Evolutionary conservation across 2,888 invertebrate genomes (phyloP), one percentile per base, ranked within the genome.

Genomic region (Eulithis prunata): DNA sequence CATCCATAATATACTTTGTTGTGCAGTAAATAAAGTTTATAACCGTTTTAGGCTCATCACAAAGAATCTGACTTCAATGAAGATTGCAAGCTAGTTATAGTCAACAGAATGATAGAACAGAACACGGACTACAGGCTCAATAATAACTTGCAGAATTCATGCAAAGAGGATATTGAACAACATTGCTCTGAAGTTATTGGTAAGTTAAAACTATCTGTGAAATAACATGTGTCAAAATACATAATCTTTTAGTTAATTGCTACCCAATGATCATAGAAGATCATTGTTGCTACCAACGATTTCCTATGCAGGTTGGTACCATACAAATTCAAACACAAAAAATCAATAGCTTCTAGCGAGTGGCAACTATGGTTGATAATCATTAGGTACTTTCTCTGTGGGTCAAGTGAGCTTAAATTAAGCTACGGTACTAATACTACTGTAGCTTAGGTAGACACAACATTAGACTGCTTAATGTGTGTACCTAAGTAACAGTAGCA

Each of bases 91-190:
- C 91, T 95, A 62, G 95, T 98, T 14, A 96, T 99, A n/a, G 94
- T 97, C 0, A 96, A 97, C 81, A 95, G 98, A 75, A 96, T 98
- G 95, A 96, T 97, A 71, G 97, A 98, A 85, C 97, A 97, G 86
- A 97, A 97, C 81, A 95, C 96, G 66, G 99, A 99, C 89, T 97
- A 97, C 79, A 95, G 98, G 68, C 95, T 99, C 70, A 98, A 99
- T 90, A 97, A 97, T 3, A 95, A 96, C 28, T 92, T 99, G 64
- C 96, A 97, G 83, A 95, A 95, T 75, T 95, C 96, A 12, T 99
- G 99, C 83, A 95, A 95, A 73, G 84, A 93, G 69, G 99, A 99
- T 83, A 98, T 99, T 21, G 94, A 95, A 66, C 96, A 95, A 77
- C 94, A 82, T 76, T 93, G 93, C 77, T 87, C 87, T 53, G 85